phyloP scores from a whole-genome alignment of 92 coral and sea anemone species.

The Phenganax subtilis region DNA sequence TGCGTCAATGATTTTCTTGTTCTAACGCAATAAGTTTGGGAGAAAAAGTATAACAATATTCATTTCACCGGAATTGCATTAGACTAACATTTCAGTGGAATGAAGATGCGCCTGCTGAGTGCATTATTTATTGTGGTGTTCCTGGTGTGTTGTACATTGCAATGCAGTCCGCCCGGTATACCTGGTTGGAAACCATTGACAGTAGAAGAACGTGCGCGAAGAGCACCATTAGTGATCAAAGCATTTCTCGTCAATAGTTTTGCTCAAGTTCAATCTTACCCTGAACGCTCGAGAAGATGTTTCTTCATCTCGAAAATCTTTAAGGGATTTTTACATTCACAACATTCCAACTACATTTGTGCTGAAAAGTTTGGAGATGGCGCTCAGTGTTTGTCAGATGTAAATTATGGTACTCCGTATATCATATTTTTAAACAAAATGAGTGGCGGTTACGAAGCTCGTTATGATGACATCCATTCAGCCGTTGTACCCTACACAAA shows the following conservation, averaged over 20 bases:
- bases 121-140: not conserved
- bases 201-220: conserved; percentile 1
- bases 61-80: too few relatives aligned
- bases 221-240: not conserved
- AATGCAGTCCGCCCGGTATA: not conserved
- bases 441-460: not conserved
- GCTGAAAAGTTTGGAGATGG: conserved; percentile 1
- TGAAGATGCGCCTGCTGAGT: not conserved
- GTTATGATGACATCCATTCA: conserved; percentile 1
- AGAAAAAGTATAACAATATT: too few relatives aligned
- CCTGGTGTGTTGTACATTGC: not conserved
- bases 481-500: not conserved
- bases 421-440: not conserved
- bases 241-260: not conserved
- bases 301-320: not conserved
- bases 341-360: not conserved
- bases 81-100: not conserved
- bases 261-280: not conserved
- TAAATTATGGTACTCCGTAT: not conserved
- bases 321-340: not conserved
- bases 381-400: conserved; percentile 9
- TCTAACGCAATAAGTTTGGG: too few relatives aligned
- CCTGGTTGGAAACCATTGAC: conserved; percentile 1
- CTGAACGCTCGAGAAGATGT: not conserved
- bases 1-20: too few relatives aligned